Evolutionary conservation across 2,888 invertebrate genomes (phyloP).

Genomic region (Drosophila diplacantha): DNA sequence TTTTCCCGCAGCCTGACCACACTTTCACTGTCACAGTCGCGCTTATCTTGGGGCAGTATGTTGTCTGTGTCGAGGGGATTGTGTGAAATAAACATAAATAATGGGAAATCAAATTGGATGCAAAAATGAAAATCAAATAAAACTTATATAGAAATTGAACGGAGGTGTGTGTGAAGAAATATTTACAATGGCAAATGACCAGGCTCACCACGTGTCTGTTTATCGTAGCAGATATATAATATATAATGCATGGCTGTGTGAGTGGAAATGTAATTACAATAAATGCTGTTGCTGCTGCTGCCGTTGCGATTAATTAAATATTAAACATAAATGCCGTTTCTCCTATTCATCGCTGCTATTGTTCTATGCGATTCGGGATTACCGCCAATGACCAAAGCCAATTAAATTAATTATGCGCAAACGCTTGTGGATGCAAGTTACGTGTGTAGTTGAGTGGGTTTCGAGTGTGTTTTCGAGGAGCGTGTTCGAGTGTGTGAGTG

Average conservation of each 20-base stretch:
- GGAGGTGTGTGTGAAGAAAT: slow-evolving; percentile 19
- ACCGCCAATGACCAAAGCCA: slow-evolving; percentile 54
- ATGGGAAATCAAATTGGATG: slow-evolving; percentile 33
- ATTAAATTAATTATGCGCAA: slow-evolving; percentile 63
- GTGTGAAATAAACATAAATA: slow-evolving; percentile 28
- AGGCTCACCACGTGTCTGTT: slow-evolving; percentile 22
- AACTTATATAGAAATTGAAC: slow-evolving; percentile 47
- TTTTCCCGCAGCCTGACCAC: slow-evolving; percentile 56
- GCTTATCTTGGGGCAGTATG: slow-evolving; percentile 46
- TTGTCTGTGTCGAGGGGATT: slow-evolving; percentile 48
- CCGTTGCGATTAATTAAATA: slow-evolving; percentile 57
- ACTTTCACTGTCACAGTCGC: slow-evolving; percentile 38
- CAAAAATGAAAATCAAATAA: slow-evolving; percentile 36
- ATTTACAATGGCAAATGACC: slow-evolving; percentile 42
- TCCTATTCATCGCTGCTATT: slow-evolving; percentile 28
- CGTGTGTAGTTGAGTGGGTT: slow-evolving; percentile 16
- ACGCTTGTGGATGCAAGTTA: slow-evolving; percentile 25
- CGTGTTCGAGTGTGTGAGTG: slow-evolving; percentile 27
- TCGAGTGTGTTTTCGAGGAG: slow-evolving; percentile 13
- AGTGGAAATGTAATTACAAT: slow-evolving; percentile 30
- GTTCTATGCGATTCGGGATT: slow-evolving; percentile 34
- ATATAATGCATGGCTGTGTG: slow-evolving; percentile 9
- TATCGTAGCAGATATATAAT: slow-evolving; percentile 7
- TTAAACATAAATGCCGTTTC: slow-evolving; percentile 45
- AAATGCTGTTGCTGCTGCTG: slow-evolving; percentile 27